These are phyloP conservation scores for Notechis scutatus DNA, from an alignment of 2,113 vertebrate genomes.

Conservation along the genomic window DNA sequence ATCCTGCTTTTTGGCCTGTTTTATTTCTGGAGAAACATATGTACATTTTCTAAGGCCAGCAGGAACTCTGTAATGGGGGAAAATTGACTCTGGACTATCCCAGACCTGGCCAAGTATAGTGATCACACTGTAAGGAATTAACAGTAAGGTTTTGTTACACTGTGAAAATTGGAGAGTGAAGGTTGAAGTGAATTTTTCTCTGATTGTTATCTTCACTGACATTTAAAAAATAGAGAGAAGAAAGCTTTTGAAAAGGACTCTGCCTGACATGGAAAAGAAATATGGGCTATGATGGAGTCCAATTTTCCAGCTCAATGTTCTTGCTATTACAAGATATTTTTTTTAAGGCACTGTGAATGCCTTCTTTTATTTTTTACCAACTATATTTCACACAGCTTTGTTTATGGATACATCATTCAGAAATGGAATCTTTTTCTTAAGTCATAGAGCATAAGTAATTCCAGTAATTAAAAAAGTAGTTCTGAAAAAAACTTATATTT, in stretches of 20 bases:
- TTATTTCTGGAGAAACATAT: background rate
- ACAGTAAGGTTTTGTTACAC: background rate
- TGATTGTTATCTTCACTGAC: slow-evolving; percentile 19
- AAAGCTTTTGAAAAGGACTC: background rate
- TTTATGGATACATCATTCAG: slow-evolving; percentile 50
- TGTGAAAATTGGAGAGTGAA: background rate
- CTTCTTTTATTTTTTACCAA: slow-evolving; percentile 58
- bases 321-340: slow-evolving; percentile 25
- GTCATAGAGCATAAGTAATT: slow-evolving; percentile 22
- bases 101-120: background rate
- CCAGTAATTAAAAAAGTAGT: slow-evolving; percentile 27
- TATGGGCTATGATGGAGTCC: slow-evolving; percentile 32
- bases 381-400: slow-evolving; percentile 40
- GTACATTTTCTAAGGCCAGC: background rate
- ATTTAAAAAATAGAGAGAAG: background rate
- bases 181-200: slow-evolving; percentile 8
- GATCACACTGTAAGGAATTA: background rate
- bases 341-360: slow-evolving; percentile 47
- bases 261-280: slow-evolving; percentile 12
- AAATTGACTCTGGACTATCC: background rate
- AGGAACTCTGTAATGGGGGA: background rate
- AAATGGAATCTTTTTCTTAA: slow-evolving; percentile 37
- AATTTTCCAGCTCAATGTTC: slow-evolving; percentile 55
- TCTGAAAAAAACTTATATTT: slow-evolving; percentile 6
- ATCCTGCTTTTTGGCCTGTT: slow-evolving; percentile 8